Percentiles rank a stretch among this genome's conserved stretches.
phyloP scores from a whole-genome alignment of 2,113 vertebrate genomes.

The Oryzias woworae region DNA sequence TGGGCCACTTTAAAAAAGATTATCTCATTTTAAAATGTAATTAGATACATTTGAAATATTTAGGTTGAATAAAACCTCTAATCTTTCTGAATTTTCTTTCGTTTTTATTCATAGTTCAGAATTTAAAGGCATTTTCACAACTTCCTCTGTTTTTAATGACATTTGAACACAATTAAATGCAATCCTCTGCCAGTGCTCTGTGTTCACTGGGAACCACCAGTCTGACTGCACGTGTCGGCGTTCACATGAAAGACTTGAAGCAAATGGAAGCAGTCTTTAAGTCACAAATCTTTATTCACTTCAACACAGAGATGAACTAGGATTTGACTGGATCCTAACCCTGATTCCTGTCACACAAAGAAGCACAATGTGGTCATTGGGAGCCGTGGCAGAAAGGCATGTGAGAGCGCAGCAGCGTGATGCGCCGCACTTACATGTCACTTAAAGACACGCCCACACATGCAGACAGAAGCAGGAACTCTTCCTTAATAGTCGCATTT shows the following conservation, averaged over 20 bases:
- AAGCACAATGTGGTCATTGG: conserved; percentile 48
- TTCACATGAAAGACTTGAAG: not conserved
- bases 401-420: conserved; percentile 55
- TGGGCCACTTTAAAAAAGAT: too few species aligned
- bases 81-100: too few species aligned
- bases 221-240: not conserved
- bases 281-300: conserved; percentile 75
- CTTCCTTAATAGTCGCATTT: conserved; percentile 56
- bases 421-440: conserved; percentile 39
- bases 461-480: conserved; percentile 35
- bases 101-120: too few species aligned
- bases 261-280: conserved; percentile 48
- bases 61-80: too few species aligned
- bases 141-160: too few species aligned
- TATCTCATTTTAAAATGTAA: too few species aligned
- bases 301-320: conserved; percentile 65
- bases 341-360: conserved; percentile 73
- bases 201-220: too few species aligned
- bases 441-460: conserved; percentile 57
- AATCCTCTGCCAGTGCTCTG: too few species aligned
- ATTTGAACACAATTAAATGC: too few species aligned
- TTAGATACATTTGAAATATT: too few species aligned
- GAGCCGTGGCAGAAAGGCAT: conserved; percentile 53
- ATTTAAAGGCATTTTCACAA: too few species aligned
- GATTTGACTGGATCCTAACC: conserved; percentile 64